Conservation (phyloP, 2,888 invertebrate species). For the Rosalia funebris region DNA sequence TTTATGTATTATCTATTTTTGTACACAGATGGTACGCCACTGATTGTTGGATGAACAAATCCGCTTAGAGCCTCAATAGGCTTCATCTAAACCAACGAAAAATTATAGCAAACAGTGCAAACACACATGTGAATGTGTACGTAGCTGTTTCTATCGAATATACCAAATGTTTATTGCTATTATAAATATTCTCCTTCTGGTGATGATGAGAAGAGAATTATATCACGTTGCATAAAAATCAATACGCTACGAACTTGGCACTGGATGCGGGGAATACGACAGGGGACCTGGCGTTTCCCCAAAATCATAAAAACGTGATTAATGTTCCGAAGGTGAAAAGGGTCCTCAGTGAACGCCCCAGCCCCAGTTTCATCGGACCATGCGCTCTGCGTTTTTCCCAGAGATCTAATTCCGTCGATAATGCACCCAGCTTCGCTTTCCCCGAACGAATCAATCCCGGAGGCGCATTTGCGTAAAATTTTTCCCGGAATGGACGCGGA, state of each 20-base stretch:
- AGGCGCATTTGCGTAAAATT: slow-evolving; percentile 12
- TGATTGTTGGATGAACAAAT: too few relatives aligned
- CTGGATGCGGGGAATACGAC: not conserved
- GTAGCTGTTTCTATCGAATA: too few relatives aligned
- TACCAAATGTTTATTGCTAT: too few relatives aligned
- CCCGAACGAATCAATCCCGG: slow-evolving; percentile 16
- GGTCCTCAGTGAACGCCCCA: slow-evolving; percentile 6
- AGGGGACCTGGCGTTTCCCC: not conserved
- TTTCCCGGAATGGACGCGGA: not conserved
- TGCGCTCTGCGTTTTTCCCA: slow-evolving; percentile 34
- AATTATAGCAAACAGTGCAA: too few relatives aligned
- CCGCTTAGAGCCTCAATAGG: too few relatives aligned
- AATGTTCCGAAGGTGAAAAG: slow-evolving; percentile 8
- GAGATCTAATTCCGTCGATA: slow-evolving; percentile 39
- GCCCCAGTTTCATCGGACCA: slow-evolving; percentile 27
- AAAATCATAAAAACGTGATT: slow-evolving; percentile 8
- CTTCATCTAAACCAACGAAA: too few relatives aligned
- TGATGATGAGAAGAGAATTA: too few relatives aligned
- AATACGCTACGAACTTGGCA: not conserved
- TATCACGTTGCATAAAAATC: not conserved
- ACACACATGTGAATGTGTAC: too few relatives aligned
- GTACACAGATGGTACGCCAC: too few relatives aligned
- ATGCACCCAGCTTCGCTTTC: slow-evolving; percentile 32
- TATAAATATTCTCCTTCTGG: too few relatives aligned
- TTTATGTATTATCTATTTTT: too few relatives aligned